These are phyloP conservation scores for Luehdorfia chinensis DNA, from an alignment of 1,140 invertebrate genomes.

Conservation along the genomic window DNA sequence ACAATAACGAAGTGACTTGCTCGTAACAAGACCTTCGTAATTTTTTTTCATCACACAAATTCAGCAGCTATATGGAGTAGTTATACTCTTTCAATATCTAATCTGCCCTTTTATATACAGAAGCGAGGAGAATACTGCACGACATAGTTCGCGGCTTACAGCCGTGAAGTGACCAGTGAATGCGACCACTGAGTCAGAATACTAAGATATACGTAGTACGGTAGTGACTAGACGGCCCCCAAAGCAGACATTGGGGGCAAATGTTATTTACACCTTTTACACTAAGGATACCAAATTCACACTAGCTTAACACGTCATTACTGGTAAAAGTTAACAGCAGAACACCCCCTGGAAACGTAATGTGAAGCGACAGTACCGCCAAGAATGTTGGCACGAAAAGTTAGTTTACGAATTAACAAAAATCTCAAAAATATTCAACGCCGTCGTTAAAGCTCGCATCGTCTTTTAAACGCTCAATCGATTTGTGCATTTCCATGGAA, in stretches of 20 bases:
- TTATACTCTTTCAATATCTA: slow-evolving; percentile 13
- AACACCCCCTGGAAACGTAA: slow-evolving; percentile 37
- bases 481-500: slow-evolving; percentile 72
- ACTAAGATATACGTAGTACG: neutral
- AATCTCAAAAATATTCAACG: slow-evolving; percentile 52
- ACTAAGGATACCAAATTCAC: slow-evolving; percentile 58
- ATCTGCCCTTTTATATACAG: slow-evolving; percentile 44
- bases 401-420: slow-evolving; percentile 32
- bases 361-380: slow-evolving; percentile 25
- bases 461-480: slow-evolving; percentile 31
- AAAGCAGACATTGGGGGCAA: slow-evolving; percentile 38
- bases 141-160: slow-evolving; percentile 34
- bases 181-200: slow-evolving; percentile 1
- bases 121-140: slow-evolving; percentile 56
- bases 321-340: slow-evolving; percentile 25
- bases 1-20: slow-evolving; percentile 8
- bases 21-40: slow-evolving; percentile 21
- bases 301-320: slow-evolving; percentile 48
- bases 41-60: neutral
- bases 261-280: slow-evolving; percentile 42
- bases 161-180: slow-evolving; percentile 21
- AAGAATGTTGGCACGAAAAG: slow-evolving; percentile 39
- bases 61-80: slow-evolving; percentile 3
- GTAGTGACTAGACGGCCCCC: slow-evolving; percentile 67
- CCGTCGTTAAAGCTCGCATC: slow-evolving; percentile 36